Base-by-base conservation (phyloP, 35 echinoderm and acorn worm species). In the Eucidaris tribuloides region DNA sequence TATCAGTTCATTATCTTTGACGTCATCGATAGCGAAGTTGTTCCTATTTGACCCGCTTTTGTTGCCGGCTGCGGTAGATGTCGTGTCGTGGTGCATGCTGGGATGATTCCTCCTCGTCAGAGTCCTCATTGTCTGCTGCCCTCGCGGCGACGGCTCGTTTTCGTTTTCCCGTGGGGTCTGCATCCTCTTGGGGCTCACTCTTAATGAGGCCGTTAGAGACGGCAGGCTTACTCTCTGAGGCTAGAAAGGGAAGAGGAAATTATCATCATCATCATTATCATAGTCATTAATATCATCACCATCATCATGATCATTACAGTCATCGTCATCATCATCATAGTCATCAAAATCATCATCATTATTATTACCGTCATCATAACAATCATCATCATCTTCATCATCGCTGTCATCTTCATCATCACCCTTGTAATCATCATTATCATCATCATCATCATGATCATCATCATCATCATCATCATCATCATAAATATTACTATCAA, bases 51-150 rank as follows among this genome's bases (percentile, higher is more conserved):
- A 92, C 94, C 41, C 94, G 36, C 49, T 97, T 97, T 49, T 97
- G 94, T 62, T 97, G 94, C 43, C 94, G 44, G 64, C 90, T 93
- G 28, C 96, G 79, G 80, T 99, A 99, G 62, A 99, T 99, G 58
- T 99, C 96, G 39, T 93, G 90, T 29, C 82, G 83, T 13, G 96
- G 96, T 54, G 91, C 91, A 43, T 61, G 62, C 49, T 90, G 86
- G 38, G 79, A 62, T 17, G 86, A 46, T 3, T 99, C 96, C 0
- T 93, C 91, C 0, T 93, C 90, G 37, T 99, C 96, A 3, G 96
- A 99, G 45, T 99, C 96, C 2, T 97, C 94, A 14, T 58, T 72
- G 31, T 78, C 58, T 22, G 4, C 43, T 0, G 64, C 81, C 0
- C 48, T 59, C n/a, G 31, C 42, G 2, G 7, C 36, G 2, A 40